Evolutionary conservation across 2,888 invertebrate genomes (phyloP), one percentile per base, ranked within the genome.

Genomic region (Balanococcus diminutus): DNA sequence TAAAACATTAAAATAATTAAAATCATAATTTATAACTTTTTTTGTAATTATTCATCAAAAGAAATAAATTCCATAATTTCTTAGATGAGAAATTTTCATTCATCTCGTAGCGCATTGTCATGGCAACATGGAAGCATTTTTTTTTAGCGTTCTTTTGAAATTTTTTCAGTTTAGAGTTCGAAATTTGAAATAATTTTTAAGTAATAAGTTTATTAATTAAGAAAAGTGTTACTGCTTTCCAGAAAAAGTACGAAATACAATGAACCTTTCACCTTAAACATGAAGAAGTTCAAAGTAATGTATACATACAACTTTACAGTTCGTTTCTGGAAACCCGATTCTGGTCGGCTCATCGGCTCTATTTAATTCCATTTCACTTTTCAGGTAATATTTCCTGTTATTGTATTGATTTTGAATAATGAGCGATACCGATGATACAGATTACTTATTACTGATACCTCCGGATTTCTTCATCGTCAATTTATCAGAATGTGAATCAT

Each of bases 381-480:
- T 16, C 81, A 82, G 51, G n/a, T n/a, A n/a, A 16, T 82, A 46
- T 8, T 28, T 25, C 25, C 19, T 8, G 4, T 14, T n/a, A n/a
- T n/a, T 0, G 39, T 22, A n/a, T 39, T 22, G 2, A 46, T 46
- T 16, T 1, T 36, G 8, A 36, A 79, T 46, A n/a, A 85, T 85
- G 85, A 93, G 93, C 90, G 94, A 94, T 89, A 92, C 93, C 87
- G 96, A 95, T 92, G 96, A 96, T 91, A 96, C 96, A 4, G 96
- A 96, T 90, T 93, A 95, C 89, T 91, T 96, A 87, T 90, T 96
- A 88, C 90, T 95, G 88, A 94, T 96, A 89, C 95, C 95, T 87
- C 96, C 96, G 16, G 93, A 95, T 88, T 88, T 75, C 87, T 90
- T 89, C 75, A 28, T 75, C 19, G 46, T 85, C 4, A 46, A 42